Conservation (phyloP, 1,140 invertebrate genomes). For the Diachasmimorpha longicaudata region DNA sequence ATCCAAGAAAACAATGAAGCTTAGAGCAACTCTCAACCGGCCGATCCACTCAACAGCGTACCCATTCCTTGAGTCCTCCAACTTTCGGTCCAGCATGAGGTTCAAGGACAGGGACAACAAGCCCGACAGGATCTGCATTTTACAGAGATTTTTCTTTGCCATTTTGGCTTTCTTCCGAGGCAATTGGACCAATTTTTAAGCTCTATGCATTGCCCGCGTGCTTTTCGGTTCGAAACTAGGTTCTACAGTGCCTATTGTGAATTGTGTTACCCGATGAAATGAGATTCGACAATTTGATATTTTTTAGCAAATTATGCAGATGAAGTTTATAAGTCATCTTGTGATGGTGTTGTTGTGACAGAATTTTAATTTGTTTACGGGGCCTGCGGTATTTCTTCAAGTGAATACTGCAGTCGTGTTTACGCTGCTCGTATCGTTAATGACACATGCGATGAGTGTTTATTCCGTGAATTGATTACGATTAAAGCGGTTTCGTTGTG, state of each 20-base stretch:
- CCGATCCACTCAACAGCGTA: constrained; percentile 73
- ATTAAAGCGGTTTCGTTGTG: background rate
- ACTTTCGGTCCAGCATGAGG: constrained; percentile 75
- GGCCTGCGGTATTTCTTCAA: background rate
- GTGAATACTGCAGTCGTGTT: background rate
- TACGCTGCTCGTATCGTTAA: background rate
- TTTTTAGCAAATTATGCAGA: background rate
- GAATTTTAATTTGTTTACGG: background rate
- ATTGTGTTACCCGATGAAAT: no score
- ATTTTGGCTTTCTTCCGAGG: background rate
- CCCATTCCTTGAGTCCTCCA: constrained; percentile 73
- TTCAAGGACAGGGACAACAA: constrained; percentile 75
- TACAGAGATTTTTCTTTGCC: constrained; percentile 46
- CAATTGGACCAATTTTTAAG: constrained; percentile 35
- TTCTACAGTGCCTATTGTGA: background rate
- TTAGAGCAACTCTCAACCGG: constrained; percentile 72
- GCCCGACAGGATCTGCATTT: constrained; percentile 67
- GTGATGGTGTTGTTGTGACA: background rate
- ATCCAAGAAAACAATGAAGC: constrained; percentile 76
- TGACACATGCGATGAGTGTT: background rate
- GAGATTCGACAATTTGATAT: no score
- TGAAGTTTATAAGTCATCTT: background rate
- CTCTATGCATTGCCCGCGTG: constrained; percentile 10
- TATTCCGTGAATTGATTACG: background rate
- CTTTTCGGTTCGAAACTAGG: background rate